Evolutionary conservation across 2,113 vertebrate species (phyloP).

Genomic region (Pollimyrus isidori): DNA sequence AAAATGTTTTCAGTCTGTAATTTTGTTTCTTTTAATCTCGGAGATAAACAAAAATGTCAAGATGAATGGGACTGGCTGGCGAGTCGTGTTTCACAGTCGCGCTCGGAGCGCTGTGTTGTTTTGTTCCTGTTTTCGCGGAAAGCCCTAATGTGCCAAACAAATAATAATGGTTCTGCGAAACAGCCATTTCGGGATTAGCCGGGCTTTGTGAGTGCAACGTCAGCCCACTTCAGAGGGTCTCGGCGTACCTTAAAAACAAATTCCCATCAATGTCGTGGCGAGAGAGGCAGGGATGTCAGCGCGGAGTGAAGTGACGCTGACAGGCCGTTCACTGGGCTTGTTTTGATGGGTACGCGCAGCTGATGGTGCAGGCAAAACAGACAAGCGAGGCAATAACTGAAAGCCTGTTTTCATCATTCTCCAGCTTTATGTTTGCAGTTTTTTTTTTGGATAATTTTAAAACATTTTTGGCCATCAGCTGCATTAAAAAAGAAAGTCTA

Average conservation of each 20-base stretch:
- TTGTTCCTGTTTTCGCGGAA: slow-evolving; percentile 3
- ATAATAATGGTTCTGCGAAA: slow-evolving; percentile 28
- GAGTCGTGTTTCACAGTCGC: background rate
- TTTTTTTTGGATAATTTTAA: slow-evolving; percentile 28
- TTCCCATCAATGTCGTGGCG: background rate
- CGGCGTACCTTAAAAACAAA: slow-evolving; percentile 4
- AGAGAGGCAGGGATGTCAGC: slow-evolving; percentile 14
- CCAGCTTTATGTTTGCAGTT: slow-evolving; percentile 48
- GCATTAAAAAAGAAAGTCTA: background rate
- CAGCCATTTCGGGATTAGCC: slow-evolving; percentile 42
- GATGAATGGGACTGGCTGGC: background rate
- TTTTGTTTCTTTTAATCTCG: background rate
- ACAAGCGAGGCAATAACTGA: background rate
- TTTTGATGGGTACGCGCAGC: background rate
- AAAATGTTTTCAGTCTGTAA: slow-evolving; percentile 7
- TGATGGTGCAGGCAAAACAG: background rate
- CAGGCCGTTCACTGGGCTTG: background rate
- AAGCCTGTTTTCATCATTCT: background rate
- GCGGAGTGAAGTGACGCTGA: background rate
- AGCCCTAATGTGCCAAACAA: slow-evolving; percentile 15
- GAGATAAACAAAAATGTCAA: background rate
- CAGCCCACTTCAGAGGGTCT: slow-evolving; percentile 37
- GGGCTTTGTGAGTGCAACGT: slow-evolving; percentile 52
- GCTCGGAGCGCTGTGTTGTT: background rate
- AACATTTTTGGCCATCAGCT: background rate